These are phyloP conservation scores for Oreochromis tanganicae DNA, from an alignment of 2,113 vertebrate species.

Conservation along the genomic window DNA sequence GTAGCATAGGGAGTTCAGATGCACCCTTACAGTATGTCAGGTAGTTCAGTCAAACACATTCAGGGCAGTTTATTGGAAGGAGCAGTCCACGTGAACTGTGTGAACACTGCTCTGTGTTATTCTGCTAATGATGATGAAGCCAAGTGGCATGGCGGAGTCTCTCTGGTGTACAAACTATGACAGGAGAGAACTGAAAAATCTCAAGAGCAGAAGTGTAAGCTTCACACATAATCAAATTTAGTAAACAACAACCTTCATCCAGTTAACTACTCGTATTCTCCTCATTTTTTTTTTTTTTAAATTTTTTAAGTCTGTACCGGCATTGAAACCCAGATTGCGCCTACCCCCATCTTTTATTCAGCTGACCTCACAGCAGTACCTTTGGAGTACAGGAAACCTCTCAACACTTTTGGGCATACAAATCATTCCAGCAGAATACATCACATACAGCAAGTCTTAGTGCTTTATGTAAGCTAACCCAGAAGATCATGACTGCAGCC, in stretches of 20 bases:
- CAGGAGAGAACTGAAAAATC: constrained; percentile 6
- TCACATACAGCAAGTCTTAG: constrained; percentile 15
- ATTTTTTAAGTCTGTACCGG: not conserved
- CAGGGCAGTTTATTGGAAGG: not conserved
- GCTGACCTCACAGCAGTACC: constrained; percentile 15
- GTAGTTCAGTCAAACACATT: not conserved
- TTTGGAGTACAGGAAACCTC: constrained; percentile 20
- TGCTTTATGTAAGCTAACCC: constrained; percentile 12
- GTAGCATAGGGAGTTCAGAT: not conserved
- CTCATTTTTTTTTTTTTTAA: not conserved
- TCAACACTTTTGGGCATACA: constrained; percentile 22
- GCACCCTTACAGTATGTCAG: not conserved
- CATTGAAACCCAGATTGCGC: not conserved
- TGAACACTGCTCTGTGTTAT: not conserved
- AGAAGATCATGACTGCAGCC: constrained; percentile 20
- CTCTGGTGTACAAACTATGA: not conserved
- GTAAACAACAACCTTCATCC: not conserved
- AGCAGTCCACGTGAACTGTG: not conserved
- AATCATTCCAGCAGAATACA: constrained; percentile 29
- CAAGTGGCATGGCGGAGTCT: not conserved
- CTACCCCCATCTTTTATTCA: constrained; percentile 8
- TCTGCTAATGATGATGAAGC: not conserved
- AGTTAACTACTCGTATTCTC: not conserved
- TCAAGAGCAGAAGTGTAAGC: not conserved
- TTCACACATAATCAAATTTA: not conserved